Base-by-base conservation (phyloP, 2,888 invertebrate genomes). In the Mesorhabditis sp. region DNA sequence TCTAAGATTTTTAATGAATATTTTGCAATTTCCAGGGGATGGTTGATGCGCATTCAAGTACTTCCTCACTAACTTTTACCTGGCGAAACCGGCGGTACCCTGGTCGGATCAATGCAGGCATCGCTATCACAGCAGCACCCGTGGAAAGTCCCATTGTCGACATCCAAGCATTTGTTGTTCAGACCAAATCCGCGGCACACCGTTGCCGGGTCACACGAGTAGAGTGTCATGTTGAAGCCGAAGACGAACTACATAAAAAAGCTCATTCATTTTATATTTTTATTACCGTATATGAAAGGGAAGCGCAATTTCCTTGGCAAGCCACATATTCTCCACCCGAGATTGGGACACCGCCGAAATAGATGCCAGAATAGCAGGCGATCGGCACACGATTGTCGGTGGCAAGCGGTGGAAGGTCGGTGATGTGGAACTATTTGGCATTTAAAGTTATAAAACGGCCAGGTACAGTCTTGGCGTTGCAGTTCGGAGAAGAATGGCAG, bases 361-460 rank as follows among this genome's bases (percentile, higher is more conserved):
- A 74, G 64, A 78, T 66, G 66, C 78, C 78, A 45, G 72, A 71
- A 68, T 75, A 78, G 70, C 78, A 78, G 61, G 73, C 78, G 68
- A 78, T 76, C 58, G 7, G 58, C 10, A 10, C 7, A 10, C 58
- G 58, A 50, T 50, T 50, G 58, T 50, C 58, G 58, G 28, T 28
- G 28, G 28, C 28, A 28, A 28, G 28, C 28, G 28, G 28, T 28
- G 28, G 28, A 50, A 13, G 58, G n/a, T 50, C 58, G 58, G 58
- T n/a, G 58, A 50, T n/a, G n/a, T 50, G 58, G 58, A 50, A 50
- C 58, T n/a, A 50, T 2, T 10, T 13, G n/a, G 58, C 7, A 50
- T 13, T 28, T 28, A 28, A 28, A 28, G 28, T 28, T 28, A 28
- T 28, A 28, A 28, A 28, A 28, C 28, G 28, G 28, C 28, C 2